Evolutionary conservation across 2,797 vertebrate genomes (phyloP), one percentile per base, ranked within the genome.

Genomic region (Spheniscus humboldti): DNA sequence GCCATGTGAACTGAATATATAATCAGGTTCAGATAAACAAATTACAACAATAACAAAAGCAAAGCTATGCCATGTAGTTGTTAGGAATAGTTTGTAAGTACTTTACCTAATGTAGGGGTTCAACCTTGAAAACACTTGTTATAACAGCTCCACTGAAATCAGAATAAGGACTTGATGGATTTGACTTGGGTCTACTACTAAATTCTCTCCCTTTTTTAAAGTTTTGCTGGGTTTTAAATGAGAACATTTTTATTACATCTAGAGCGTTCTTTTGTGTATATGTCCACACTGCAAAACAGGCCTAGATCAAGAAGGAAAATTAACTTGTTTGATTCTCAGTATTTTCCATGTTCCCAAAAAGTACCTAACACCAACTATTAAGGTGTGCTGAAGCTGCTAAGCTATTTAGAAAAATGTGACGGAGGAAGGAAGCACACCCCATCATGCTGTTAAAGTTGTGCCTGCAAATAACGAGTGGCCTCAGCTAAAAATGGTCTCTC

Each of bases 361-460:
- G 27, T 16, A 63, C 33, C 23, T 22, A 37, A 7, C 6, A 69
- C 24, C 23, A 55, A 1, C 30, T 72, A 4, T 11, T 55, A 59
- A 53, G 47, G 25, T n/a, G 17, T 22, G 33, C n/a, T 69, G 71
- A 24, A 39, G 11, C 1, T 43, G 23, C 55, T 39, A 45, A 57
- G 14, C 15, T 45, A 3, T n/a, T 41, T 18, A 72, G 55, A 79
- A 71, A 35, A 43, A 11, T 7, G 20, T 9, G 30, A 41, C 9
- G 33, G 19, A 62, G 12, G 56, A 75, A 60, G 30, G 39, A 24
- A 43, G 11, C 39, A 47, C 24, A 43, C 4, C 3, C 23, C 11
- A 48, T 11, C 28, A 2, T 0, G 1, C 8, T 13, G 20, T 6
- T 68, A 39, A 48, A 63, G 8, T 2, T 68, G 31, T 23, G 22